These are phyloP conservation scores for Seriola aureovittata DNA, from an alignment of 2,113 vertebrate species.

Conservation along the genomic window DNA sequence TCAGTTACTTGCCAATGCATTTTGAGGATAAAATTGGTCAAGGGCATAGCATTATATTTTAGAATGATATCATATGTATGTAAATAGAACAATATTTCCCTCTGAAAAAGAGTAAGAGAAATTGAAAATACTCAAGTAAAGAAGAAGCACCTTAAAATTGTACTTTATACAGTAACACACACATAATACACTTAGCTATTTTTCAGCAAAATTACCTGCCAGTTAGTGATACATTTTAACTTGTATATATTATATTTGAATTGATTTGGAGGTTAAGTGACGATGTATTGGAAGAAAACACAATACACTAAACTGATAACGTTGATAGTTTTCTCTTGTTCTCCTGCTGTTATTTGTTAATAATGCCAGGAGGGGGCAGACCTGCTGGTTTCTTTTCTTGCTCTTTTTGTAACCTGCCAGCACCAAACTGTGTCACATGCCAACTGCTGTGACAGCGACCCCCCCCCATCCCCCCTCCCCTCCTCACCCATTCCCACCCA, in stretches of 20 bases:
- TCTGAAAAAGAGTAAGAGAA: too few relatives aligned
- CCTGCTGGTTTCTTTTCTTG: not conserved
- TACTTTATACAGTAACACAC: too few relatives aligned
- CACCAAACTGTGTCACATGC: conserved; percentile 56
- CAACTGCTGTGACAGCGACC: conserved; percentile 68
- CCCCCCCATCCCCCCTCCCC: conserved; percentile 4
- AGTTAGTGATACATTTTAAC: too few relatives aligned
- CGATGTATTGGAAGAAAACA: not conserved
- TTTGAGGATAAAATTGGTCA: not conserved
- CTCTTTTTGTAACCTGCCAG: conserved; percentile 10
- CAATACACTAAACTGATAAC: not conserved
- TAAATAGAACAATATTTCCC: too few relatives aligned
- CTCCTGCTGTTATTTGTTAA: not conserved
- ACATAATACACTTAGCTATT: too few relatives aligned
- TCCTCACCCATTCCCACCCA: conserved; percentile 17
- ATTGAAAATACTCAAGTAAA: too few relatives aligned
- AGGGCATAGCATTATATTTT: too few relatives aligned
- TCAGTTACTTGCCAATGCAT: not conserved
- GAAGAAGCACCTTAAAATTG: too few relatives aligned
- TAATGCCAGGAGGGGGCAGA: conserved; percentile 73
- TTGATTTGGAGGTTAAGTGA: not conserved
- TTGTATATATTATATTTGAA: too few relatives aligned
- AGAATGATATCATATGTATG: too few relatives aligned
- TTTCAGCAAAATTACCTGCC: too few relatives aligned
- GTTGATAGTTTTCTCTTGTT: not conserved